Evolutionary conservation across 2,888 invertebrate genomes (phyloP).

Genomic region (Philopedon plagiatum): DNA sequence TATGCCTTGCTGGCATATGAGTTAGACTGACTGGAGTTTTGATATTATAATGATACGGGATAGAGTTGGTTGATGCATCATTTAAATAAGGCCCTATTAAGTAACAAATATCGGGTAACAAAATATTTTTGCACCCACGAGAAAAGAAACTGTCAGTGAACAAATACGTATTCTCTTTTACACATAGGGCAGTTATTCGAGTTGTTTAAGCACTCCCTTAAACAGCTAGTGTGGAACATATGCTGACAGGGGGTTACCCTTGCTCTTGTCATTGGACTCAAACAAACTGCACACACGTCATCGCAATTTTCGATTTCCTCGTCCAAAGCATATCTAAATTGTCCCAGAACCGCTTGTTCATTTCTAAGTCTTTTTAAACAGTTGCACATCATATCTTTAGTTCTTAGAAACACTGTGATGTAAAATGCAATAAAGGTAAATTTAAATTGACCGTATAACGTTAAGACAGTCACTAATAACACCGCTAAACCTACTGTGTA

Average conservation of each 20-base stretch:
- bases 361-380: conserved; percentile 72
- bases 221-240: conserved; percentile 84
- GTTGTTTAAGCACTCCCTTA: conserved; percentile 80
- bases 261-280: conserved; percentile 79
- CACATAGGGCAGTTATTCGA: conserved; percentile 83
- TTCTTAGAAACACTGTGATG: conserved; percentile 77
- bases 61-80: no score
- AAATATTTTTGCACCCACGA: neutral
- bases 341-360: conserved; percentile 75
- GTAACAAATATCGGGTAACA: neutral
- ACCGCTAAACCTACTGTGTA: conserved; percentile 74
- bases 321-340: conserved; percentile 76
- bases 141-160: conserved; percentile 51
- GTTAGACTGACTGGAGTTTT: no score
- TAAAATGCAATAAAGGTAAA: conserved; percentile 75
- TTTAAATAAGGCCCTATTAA: no score
- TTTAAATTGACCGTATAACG: conserved; percentile 73
- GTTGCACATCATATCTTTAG: conserved; percentile 75
- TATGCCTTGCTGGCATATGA: no score
- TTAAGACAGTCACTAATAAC: conserved; percentile 72
- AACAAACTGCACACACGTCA: conserved; percentile 85
- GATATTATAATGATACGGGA: no score
- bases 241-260: conserved; percentile 86
- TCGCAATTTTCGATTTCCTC: conserved; percentile 80
- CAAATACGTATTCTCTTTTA: conserved; percentile 74